Evolutionary conservation across 2,888 invertebrate species (phyloP).

Genomic region (Osmoderma eremita): DNA sequence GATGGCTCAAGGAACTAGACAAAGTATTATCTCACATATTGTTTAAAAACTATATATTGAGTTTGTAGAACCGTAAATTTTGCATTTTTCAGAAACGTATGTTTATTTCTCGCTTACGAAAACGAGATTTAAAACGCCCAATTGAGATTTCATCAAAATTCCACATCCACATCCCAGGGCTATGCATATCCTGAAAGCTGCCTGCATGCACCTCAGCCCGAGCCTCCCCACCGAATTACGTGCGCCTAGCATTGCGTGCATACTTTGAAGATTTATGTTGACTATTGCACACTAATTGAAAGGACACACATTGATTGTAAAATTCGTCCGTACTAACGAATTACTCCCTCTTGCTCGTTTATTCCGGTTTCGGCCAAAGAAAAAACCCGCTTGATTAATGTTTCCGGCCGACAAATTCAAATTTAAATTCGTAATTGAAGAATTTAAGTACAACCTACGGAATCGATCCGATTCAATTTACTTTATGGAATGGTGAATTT

Average conservation of each 20-base stretch:
- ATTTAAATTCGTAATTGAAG: background rate
- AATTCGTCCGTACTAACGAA: constrained; percentile 24
- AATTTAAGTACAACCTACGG: no score
- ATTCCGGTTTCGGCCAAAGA: background rate
- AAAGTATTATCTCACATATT: no score
- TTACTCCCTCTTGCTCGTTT: constrained; percentile 10
- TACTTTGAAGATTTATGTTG: constrained; percentile 33
- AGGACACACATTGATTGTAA: constrained; percentile 17
- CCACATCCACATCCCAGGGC: no score
- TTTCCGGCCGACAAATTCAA: background rate
- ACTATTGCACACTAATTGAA: constrained; percentile 22
- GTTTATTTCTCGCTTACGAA: no score
- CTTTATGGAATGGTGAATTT: no score
- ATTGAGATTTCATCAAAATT: no score
- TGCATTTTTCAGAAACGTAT: no score
- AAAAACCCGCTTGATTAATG: constrained; percentile 11
- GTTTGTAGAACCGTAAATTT: no score
- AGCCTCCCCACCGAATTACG: constrained; percentile 1
- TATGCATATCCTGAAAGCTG: background rate
- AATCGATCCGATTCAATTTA: no score
- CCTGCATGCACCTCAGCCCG: constrained; percentile 6
- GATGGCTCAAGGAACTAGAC: no score
- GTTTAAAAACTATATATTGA: no score
- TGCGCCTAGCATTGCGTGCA: background rate
- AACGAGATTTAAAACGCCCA: no score